A percentile compares a stretch with the other conserved stretches of the same genome.
phyloP scores from a whole-genome alignment of 2,113 vertebrate species.

The Sphyrna mokarran region DNA sequence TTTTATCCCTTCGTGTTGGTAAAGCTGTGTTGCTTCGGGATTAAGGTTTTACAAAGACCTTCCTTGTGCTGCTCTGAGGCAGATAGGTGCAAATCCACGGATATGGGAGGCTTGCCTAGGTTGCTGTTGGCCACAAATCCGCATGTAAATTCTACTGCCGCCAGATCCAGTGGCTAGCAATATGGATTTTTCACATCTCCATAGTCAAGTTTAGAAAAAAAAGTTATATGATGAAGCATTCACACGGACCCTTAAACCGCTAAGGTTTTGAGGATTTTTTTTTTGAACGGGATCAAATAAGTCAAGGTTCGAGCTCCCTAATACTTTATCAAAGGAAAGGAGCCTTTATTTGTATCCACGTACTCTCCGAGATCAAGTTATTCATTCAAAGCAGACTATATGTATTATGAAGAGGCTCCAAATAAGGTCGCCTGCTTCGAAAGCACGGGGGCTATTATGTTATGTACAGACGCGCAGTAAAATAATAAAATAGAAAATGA shows the following conservation, averaged over 20 bases:
- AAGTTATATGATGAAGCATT: conserved; percentile 7
- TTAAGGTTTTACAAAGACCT: conserved; percentile 86
- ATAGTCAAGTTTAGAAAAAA: conserved; percentile 22
- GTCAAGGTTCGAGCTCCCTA: neutral
- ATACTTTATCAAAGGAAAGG: conserved; percentile 4
- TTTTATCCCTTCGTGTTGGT: conserved; percentile 94
- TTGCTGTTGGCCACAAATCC: conserved; percentile 50
- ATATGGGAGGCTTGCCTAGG: conserved; percentile 46
- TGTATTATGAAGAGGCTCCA: neutral
- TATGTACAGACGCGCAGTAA: neutral
- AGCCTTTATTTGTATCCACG: conserved; percentile 9
- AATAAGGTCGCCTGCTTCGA: neutral
- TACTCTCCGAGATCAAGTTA: neutral
- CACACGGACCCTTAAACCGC: neutral
- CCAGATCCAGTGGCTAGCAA: conserved; percentile 51
- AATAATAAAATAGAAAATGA: neutral
- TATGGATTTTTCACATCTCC: conserved; percentile 28
- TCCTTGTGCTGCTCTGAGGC: conserved; percentile 76
- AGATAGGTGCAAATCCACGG: conserved; percentile 52
- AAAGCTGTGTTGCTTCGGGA: conserved; percentile 91
- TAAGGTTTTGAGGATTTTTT: conserved; percentile 6
- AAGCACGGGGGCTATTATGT: neutral
- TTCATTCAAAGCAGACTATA: neutral
- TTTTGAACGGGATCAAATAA: neutral
- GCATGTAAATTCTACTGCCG: conserved; percentile 60